Conservation (phyloP, 2,113 vertebrate species). For the Mixornis gularis region DNA sequence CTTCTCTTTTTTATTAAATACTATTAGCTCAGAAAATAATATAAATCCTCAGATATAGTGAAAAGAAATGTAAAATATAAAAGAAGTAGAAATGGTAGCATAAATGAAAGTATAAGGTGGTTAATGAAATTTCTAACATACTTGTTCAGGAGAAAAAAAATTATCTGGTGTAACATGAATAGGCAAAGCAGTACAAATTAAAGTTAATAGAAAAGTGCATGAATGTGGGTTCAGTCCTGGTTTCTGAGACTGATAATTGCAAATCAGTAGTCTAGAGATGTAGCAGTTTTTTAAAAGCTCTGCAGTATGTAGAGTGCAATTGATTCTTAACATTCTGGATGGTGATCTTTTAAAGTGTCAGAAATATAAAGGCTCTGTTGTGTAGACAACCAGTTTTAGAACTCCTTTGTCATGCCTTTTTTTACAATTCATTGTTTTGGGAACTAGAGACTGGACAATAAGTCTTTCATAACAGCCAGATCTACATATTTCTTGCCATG, state of each 20-base stretch:
- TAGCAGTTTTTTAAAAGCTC: neutral
- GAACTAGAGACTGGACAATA: neutral
- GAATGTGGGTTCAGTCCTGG: fast-evolving
- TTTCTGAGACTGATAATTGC: neutral
- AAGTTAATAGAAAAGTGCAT: neutral
- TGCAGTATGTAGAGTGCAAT: neutral
- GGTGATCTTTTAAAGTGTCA: neutral
- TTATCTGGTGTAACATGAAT: neutral
- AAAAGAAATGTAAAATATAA: neutral
- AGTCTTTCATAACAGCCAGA: neutral
- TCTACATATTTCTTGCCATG: neutral
- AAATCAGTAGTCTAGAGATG: neutral
- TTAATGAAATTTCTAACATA: neutral
- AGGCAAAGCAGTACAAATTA: neutral
- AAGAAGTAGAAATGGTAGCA: neutral
- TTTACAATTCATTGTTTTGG: neutral
- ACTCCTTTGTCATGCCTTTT: neutral
- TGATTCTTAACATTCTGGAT: neutral
- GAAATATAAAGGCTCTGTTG: neutral
- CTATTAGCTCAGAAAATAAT: neutral
- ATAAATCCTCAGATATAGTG: neutral
- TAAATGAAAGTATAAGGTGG: neutral
- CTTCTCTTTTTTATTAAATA: neutral
- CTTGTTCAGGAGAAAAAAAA: neutral
- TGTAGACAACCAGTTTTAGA: neutral